Percentiles rank a stretch among this genome's conserved stretches.
Conservation (phyloP, 2,113 vertebrate genomes). For the Mus pahari region DNA sequence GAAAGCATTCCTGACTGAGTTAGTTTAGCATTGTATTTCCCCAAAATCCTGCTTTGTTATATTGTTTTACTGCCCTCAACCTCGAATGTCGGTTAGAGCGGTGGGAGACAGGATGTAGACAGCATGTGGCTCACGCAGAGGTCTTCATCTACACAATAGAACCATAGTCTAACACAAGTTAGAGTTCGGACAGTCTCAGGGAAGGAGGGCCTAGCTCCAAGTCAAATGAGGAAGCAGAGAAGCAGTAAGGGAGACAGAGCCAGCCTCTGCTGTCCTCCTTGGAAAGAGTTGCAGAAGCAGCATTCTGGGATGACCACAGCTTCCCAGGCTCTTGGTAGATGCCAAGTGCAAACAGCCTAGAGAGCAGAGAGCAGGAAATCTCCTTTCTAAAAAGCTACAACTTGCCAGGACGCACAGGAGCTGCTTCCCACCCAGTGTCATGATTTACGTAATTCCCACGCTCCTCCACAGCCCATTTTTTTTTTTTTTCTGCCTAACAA, state of each 20-base stretch:
- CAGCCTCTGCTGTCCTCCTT: background rate
- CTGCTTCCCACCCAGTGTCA: background rate
- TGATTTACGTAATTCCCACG: background rate
- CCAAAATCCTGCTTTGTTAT: background rate
- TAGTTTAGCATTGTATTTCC: background rate
- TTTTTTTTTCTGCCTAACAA: slow-evolving; percentile 46
- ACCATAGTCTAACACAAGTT: background rate
- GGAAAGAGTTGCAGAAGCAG: slow-evolving; percentile 11
- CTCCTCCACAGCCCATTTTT: slow-evolving; percentile 1
- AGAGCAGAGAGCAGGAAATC: background rate
- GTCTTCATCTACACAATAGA: background rate
- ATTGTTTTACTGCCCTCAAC: background rate
- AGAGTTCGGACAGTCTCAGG: background rate
- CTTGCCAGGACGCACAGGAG: background rate
- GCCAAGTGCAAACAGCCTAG: background rate
- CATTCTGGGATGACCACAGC: background rate
- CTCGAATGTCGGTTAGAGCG: background rate
- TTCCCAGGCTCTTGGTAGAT: background rate
- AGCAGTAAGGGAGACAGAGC: background rate
- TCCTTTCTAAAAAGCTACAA: slow-evolving; percentile 33
- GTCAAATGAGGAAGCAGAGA: background rate
- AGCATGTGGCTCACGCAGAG: background rate
- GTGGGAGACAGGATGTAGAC: background rate
- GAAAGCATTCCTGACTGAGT: background rate
- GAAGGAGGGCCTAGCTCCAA: background rate